These are phyloP conservation scores for Augochlorella aurata DNA, from an alignment of 2,888 invertebrate species.

Conservation along the genomic window DNA sequence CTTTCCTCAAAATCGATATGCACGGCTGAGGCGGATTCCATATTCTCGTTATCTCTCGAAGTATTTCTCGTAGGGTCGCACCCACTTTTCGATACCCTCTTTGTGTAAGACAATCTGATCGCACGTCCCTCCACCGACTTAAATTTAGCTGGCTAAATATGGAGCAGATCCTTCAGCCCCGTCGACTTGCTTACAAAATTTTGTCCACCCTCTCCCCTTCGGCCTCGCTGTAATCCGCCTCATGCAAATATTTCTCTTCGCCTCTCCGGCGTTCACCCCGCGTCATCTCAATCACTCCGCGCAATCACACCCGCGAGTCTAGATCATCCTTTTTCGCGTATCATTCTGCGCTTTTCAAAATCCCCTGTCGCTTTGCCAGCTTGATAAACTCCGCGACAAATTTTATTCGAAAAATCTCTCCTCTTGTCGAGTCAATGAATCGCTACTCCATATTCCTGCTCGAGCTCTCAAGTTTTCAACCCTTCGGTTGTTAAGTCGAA, in stretches of 20 bases:
- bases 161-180: neutral
- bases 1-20: neutral
- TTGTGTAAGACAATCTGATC: constrained; percentile 1
- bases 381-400: neutral
- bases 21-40: neutral
- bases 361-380: neutral
- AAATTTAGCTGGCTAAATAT: constrained; percentile 5
- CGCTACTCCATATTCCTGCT: neutral
- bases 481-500: too few species aligned
- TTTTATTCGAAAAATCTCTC: neutral
- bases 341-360: neutral
- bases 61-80: neutral
- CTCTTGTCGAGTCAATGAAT: neutral
- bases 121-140: neutral
- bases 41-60: constrained; percentile 1
- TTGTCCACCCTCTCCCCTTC: neutral
- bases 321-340: neutral
- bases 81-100: neutral
- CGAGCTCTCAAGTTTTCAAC: too few species aligned
- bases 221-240: neutral
- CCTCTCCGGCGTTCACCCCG: neutral
- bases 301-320: neutral
- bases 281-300: neutral
- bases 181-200: constrained; percentile 1
- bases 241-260: neutral